phyloP scores from a whole-genome alignment of 2,113 vertebrate species.

The Phyllopteryx taeniolatus region DNA sequence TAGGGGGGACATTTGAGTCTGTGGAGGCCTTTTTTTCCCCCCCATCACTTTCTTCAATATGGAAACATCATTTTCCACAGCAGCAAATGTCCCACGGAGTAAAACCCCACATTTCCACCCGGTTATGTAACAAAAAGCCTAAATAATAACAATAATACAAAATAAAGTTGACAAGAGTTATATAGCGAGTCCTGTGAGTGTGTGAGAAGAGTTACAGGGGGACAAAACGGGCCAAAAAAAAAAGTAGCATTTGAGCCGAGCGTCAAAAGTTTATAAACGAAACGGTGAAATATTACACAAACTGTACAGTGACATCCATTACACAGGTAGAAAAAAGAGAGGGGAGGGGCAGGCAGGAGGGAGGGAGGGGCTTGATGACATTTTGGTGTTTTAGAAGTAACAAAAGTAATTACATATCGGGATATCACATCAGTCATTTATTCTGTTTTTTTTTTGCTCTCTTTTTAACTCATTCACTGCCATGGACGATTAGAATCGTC shows the following conservation, averaged over 20 bases:
- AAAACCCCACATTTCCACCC: conserved; percentile 53
- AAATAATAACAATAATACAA: conserved; percentile 44
- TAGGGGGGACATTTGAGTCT: conserved; percentile 57
- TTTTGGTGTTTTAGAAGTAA: conserved; percentile 74
- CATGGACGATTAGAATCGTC: too few species aligned
- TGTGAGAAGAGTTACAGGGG: neutral
- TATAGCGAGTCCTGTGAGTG: conserved; percentile 51
- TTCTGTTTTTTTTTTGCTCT: conserved; percentile 21
- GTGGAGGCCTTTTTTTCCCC: conserved; percentile 41
- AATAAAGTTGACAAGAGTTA: conserved; percentile 63
- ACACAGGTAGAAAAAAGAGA: conserved; percentile 74
- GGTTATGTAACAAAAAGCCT: conserved; percentile 67
- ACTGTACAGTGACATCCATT: conserved; percentile 82
- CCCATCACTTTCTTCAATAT: conserved; percentile 6
- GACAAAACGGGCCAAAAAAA: conserved; percentile 63
- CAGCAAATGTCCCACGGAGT: conserved; percentile 45
- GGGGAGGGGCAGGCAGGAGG: conserved; percentile 7
- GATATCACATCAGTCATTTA: conserved; percentile 56
- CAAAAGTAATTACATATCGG: conserved; percentile 62
- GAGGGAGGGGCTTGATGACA: conserved; percentile 40
- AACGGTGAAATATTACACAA: conserved; percentile 80
- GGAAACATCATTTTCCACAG: conserved; percentile 45
- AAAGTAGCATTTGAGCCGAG: conserved; percentile 58
- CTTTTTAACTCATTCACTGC: neutral
- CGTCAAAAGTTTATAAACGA: conserved; percentile 69